Percentiles rank a stretch among this genome's conserved stretches.
Conservation (phyloP, 2,888 invertebrate species). For the Euplexia lucipara region DNA sequence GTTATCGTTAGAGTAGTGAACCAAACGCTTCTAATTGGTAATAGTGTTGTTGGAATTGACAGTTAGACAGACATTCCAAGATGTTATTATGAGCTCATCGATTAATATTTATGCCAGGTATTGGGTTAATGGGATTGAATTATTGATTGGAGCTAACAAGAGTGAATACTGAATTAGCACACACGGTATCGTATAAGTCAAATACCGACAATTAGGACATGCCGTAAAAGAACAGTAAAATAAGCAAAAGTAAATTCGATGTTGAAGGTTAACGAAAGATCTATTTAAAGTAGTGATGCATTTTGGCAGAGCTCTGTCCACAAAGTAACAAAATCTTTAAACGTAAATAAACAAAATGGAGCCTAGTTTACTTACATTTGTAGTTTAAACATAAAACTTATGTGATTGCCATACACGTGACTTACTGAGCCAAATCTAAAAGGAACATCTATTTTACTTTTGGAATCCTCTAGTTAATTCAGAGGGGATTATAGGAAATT, state of each 20-base stretch:
- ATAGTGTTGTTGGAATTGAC: slow-evolving; percentile 23
- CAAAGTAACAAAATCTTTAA: too few species aligned
- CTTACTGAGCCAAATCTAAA: too few species aligned
- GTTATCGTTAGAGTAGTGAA: not conserved
- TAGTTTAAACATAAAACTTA: too few species aligned
- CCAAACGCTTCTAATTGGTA: slow-evolving; percentile 15
- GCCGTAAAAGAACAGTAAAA: too few species aligned
- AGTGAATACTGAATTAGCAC: slow-evolving; percentile 36
- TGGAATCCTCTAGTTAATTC: slow-evolving; percentile 5
- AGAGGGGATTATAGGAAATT: slow-evolving; percentile 7
- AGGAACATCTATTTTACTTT: slow-evolving; percentile 8
- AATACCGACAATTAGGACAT: too few species aligned
- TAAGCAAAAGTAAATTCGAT: too few species aligned
- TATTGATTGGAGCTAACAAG: slow-evolving; percentile 46
- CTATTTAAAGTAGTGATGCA: too few species aligned
- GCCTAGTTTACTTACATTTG: too few species aligned
- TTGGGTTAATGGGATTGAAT: slow-evolving; percentile 47
- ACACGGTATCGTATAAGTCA: not conserved
- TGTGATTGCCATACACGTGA: too few species aligned
- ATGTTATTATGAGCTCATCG: slow-evolving; percentile 52
- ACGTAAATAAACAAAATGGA: too few species aligned
- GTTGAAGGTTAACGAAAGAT: too few species aligned
- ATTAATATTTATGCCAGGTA: slow-evolving; percentile 50
- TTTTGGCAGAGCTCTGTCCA: too few species aligned
- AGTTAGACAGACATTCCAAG: slow-evolving; percentile 46